Conservation (phyloP, 64 coral and sea anemone species). For the Astreopora myriophthalma region DNA sequence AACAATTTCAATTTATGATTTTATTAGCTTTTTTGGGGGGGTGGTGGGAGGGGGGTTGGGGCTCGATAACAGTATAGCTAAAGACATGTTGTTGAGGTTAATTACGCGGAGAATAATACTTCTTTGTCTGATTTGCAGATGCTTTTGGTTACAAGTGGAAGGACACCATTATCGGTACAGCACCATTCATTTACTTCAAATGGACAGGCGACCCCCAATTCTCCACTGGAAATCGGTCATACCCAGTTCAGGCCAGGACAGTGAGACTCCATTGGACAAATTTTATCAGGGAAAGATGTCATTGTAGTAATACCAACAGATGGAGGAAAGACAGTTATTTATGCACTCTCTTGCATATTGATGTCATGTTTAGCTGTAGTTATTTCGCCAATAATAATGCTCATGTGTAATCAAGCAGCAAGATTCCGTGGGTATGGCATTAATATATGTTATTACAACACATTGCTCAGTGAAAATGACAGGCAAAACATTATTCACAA, state of each 20-base stretch:
- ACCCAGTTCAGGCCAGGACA: neutral
- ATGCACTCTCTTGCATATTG: neutral
- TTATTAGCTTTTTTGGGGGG: no score
- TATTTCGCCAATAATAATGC: neutral
- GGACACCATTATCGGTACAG: neutral
- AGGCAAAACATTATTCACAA: constrained; percentile 15
- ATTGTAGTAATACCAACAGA: neutral
- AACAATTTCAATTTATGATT: no score
- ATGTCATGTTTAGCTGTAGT: neutral
- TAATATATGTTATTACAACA: neutral
- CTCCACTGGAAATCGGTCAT: neutral
- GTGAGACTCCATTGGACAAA: neutral
- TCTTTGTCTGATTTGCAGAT: neutral
- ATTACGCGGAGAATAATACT: no score
- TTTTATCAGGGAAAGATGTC: neutral
- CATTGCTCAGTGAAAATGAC: neutral
- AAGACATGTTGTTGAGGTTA: no score
- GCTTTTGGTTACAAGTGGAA: neutral
- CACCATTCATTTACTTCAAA: neutral
- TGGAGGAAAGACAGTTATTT: neutral
- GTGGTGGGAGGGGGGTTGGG: no score
- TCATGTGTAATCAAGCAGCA: neutral
- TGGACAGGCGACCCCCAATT: no score
- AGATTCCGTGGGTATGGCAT: neutral
- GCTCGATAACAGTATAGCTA: no score